Evolutionary conservation across 1,140 invertebrate species (phyloP), one percentile per base, ranked within the genome.

Genomic region (Globodera ellingtonae): DNA sequence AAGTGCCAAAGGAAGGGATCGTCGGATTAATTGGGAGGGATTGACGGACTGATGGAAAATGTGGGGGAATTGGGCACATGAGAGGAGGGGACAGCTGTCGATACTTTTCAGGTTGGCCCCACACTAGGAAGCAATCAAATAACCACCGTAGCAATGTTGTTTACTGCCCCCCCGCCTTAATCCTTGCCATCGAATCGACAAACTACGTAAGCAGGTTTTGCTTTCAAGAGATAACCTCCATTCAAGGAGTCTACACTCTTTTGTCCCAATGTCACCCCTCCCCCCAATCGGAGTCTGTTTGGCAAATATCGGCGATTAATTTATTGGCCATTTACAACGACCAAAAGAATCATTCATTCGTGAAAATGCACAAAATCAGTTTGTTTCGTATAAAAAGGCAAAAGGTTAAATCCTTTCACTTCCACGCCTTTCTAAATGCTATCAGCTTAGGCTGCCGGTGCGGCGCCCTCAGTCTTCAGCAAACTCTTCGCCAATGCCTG

Each of bases 401-500:
- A 62, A 62, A 62, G 15, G 18, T 59, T 62, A 62, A 62, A 18
- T 62, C n/a, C 46, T 6, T 70, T 70, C 67, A 21, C 66, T 67
- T 44, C 35, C 8, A 67, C n/a, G n/a, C 8, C 4, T 7, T 47
- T 10, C 67, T 21, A 62, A 47, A 21, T 81, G 44, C 10, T 15
- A 35, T 46, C 21, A n/a, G 10, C 56, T 81, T 81, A 78, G 69
- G 75, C 78, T 47, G 72, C 72, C 24, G 80, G 75, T 4, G 79
- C 52, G 8, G 74, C 59, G n/a, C 47, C 79, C 78, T 78, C 79
- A 18, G 70, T 65, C 70, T 89, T 86, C 80, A 89, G 78, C 72
- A 88, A 77, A 73, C 80, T 83, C 73, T 88, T 72, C 50, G 85
- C 85, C 79, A 86, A 71, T 35, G 72, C 75, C 72, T 86, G 85